Evolutionary conservation across 2,888 invertebrate genomes (phyloP).

Genomic region (Steinernema hermaphroditum): DNA sequence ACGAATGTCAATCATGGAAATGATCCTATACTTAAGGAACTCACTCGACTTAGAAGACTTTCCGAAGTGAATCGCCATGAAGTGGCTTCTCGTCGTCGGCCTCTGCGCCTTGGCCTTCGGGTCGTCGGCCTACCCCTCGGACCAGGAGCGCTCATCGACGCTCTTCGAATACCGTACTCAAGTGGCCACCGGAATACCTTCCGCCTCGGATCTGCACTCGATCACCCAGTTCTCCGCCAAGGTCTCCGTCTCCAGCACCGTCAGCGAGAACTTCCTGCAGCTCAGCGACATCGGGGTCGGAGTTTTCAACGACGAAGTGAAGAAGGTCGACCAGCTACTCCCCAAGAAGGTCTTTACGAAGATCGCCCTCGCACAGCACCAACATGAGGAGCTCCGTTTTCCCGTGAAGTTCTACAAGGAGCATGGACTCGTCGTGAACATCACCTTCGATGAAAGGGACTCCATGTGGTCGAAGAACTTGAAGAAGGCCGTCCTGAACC

Average conservation of each 20-base stretch:
- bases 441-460: no score
- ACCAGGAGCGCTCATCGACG: no score
- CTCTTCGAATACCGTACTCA: no score
- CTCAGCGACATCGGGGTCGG: background rate
- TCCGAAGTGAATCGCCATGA: background rate
- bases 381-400: background rate
- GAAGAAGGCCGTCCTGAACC: conserved; percentile 62
- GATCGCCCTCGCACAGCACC: background rate
- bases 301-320: background rate
- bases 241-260: background rate
- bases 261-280: no score
- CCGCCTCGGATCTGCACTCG: background rate
- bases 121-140: no score
- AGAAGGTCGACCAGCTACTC: background rate
- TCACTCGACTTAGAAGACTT: background rate
- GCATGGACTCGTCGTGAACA: no score
- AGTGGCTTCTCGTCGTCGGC: no score
- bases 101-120: no score
- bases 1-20: background rate
- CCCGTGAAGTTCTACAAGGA: background rate
- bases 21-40: background rate
- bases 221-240: background rate
- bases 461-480: conserved; percentile 58
- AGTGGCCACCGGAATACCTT: background rate
- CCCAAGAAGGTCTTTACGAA: background rate